phyloP scores from a whole-genome alignment of 2,888 invertebrate species.

The Leucoptera coffeella region DNA sequence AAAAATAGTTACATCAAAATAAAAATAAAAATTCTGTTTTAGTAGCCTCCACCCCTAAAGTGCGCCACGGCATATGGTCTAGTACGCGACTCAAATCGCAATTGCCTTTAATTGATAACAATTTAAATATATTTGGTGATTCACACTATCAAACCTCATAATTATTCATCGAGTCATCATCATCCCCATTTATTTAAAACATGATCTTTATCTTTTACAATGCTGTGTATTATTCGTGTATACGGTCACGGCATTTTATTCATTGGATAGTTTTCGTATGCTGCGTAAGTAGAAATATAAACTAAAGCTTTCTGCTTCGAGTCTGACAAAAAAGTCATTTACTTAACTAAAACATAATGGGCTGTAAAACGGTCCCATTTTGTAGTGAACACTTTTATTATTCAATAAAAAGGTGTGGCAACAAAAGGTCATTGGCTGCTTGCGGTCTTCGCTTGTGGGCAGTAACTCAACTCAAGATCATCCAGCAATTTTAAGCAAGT shows the following conservation, averaged over 20 bases:
- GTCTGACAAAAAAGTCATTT: no score
- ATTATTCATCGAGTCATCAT: constrained; percentile 52
- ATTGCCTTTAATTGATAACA: constrained; percentile 56
- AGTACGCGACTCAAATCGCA: constrained; percentile 45
- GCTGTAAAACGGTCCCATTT: constrained; percentile 45
- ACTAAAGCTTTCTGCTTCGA: no score
- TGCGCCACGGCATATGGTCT: constrained; percentile 38
- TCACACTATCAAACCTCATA: constrained; percentile 49
- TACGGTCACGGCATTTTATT: no score
- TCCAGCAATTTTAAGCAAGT: no score
- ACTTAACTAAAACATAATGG: constrained; percentile 33
- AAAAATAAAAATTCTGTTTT: constrained; percentile 10
- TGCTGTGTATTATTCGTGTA: no score
- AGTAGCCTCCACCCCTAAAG: constrained; percentile 19
- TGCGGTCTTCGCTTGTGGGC: constrained; percentile 35
- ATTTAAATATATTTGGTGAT: constrained; percentile 55
- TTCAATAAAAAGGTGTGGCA: constrained; percentile 42
- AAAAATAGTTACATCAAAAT: no score
- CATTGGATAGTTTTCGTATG: no score
- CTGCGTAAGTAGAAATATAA: no score
- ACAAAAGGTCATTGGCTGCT: constrained; percentile 44
- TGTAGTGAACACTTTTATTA: constrained; percentile 42
- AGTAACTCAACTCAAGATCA: constrained; percentile 49
- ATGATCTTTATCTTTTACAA: no score
- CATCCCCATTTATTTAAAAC: no score